These are phyloP conservation scores for Drosophila repletoides DNA, from an alignment of 1,140 invertebrate species.

Conservation along the genomic window DNA sequence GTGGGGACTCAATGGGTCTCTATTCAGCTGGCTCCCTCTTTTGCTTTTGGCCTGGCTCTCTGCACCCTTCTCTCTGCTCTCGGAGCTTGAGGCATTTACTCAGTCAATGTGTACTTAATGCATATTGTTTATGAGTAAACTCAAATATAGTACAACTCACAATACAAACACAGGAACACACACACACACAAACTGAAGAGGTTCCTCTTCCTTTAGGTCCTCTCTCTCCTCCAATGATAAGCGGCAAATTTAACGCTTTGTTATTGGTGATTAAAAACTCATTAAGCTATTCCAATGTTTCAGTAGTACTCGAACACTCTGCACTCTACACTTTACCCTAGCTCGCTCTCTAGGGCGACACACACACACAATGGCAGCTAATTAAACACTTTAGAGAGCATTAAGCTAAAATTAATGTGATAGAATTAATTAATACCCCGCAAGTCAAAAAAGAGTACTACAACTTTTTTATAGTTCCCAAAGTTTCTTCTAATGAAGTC, in stretches of 20 bases:
- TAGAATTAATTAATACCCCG: constrained; percentile 1
- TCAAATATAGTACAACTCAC: constrained; percentile 30
- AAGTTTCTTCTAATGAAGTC: too few species aligned
- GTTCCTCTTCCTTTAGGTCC: constrained; percentile 1
- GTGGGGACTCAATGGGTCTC: not conserved
- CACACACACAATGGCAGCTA: constrained; percentile 3
- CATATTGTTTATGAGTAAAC: constrained; percentile 29
- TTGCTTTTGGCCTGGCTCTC: not conserved
- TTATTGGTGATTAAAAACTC: constrained; percentile 72
- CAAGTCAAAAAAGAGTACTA: not conserved
- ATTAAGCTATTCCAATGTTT: constrained; percentile 40
- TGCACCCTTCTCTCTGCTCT: not conserved
- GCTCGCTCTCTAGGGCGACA: not conserved
- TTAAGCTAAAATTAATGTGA: not conserved
- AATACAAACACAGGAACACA: constrained; percentile 5
- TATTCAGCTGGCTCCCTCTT: not conserved
- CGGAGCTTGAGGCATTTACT: constrained; percentile 25
- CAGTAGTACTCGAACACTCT: constrained; percentile 16
- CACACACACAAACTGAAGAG: constrained; percentile 1
- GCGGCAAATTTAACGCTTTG: constrained; percentile 33
- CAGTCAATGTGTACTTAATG: constrained; percentile 40
- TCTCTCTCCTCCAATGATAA: constrained; percentile 13
- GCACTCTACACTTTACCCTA: constrained; percentile 31
- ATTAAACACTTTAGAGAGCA: constrained; percentile 39
- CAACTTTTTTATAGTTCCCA: not conserved